These are phyloP conservation scores for Brachyhypopomus gauderio DNA, from an alignment of 2,113 vertebrate genomes.

Conservation along the genomic window DNA sequence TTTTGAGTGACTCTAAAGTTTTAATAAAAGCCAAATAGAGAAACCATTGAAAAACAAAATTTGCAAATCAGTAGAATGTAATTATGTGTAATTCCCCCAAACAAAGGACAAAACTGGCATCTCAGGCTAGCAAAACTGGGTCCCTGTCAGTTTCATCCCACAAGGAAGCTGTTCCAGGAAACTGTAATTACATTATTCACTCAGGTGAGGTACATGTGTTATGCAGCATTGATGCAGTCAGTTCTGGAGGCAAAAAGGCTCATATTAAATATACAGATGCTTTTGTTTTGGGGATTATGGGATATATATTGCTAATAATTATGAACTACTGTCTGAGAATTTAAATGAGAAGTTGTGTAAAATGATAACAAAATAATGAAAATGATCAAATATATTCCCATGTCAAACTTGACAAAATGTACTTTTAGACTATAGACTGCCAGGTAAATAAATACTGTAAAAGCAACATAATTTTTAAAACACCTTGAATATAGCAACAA, in stretches of 20 bases:
- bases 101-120: constrained; percentile 58
- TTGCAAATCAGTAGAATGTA: constrained; percentile 10
- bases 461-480: background rate
- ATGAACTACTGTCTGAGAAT: too few species aligned
- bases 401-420: too few species aligned
- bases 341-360: background rate
- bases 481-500: background rate
- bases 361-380: background rate
- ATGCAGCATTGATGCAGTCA: constrained; percentile 55
- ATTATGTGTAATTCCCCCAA: constrained; percentile 45
- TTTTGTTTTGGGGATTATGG: constrained; percentile 22
- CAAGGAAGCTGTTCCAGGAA: constrained; percentile 59
- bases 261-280: constrained; percentile 44
- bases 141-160: constrained; percentile 54
- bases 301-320: background rate
- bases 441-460: background rate
- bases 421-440: too few species aligned
- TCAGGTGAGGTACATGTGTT: constrained; percentile 56
- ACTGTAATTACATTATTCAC: constrained; percentile 48
- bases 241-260: constrained; percentile 29
- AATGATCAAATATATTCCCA: too few species aligned
- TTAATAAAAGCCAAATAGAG: background rate
- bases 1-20: constrained; percentile 2
- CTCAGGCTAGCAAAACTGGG: constrained; percentile 48
- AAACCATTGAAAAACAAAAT: background rate